Evolutionary conservation across 2,888 invertebrate genomes (phyloP).

Genomic region (Thysanoteuthis rhombus): DNA sequence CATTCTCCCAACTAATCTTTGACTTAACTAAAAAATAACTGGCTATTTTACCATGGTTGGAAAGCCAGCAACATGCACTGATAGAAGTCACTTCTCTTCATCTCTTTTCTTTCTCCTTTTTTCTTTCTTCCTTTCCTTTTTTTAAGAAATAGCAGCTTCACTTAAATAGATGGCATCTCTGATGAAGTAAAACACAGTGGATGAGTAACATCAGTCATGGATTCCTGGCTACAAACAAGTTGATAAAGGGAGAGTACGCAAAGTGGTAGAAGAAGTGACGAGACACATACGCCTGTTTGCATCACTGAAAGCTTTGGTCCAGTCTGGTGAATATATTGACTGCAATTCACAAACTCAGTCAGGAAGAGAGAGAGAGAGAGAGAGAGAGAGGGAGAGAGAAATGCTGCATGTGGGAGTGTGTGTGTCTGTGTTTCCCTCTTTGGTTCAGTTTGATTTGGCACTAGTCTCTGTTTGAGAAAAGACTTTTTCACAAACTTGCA

Average conservation of each 20-base stretch:
- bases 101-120: neutral
- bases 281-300: constrained; percentile 12
- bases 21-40: neutral
- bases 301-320: neutral
- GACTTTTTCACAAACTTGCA: neutral
- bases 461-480: neutral
- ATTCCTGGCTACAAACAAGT: neutral
- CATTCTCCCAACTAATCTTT: neutral
- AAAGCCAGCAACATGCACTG: neutral
- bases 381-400: neutral
- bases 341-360: neutral
- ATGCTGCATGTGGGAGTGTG: neutral
- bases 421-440: neutral
- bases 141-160: neutral
- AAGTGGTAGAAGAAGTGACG: neutral
- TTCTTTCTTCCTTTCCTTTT: neutral
- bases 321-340: constrained; percentile 12
- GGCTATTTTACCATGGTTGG: neutral
- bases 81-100: neutral
- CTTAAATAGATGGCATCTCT: neutral
- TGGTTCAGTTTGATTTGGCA: neutral
- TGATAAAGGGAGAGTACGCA: neutral
- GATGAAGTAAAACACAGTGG: neutral
- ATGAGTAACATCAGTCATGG: neutral
- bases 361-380: neutral